These are phyloP conservation scores for Phasianus colchicus DNA, from an alignment of 2,113 vertebrate genomes.

Conservation along the genomic window DNA sequence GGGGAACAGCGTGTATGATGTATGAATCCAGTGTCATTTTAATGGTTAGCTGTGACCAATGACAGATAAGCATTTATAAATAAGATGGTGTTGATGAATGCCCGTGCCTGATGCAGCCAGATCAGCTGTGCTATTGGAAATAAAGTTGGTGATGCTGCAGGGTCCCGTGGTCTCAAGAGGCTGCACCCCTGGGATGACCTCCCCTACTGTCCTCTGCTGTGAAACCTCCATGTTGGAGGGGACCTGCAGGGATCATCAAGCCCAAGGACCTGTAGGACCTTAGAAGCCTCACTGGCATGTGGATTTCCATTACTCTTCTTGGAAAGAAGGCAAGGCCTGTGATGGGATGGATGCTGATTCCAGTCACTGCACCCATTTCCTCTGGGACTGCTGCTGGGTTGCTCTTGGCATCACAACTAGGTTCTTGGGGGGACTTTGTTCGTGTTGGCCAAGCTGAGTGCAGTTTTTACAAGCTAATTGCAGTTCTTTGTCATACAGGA, in stretches of 20 bases:
- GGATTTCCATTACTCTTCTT: background rate
- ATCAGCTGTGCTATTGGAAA: background rate
- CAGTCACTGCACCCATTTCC: background rate
- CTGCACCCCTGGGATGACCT: background rate
- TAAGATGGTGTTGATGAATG: background rate
- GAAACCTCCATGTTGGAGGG: background rate
- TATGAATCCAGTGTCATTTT: background rate
- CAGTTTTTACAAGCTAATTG: background rate
- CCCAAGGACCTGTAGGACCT: background rate
- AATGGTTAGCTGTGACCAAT: background rate
- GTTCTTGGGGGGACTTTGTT: background rate
- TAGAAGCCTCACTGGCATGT: background rate
- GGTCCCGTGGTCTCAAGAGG: fast-evolving
- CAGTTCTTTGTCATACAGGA: background rate
- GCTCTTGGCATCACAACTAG: background rate
- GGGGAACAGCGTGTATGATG: background rate
- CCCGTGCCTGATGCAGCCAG: background rate
- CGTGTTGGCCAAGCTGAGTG: background rate
- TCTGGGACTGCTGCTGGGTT: background rate
- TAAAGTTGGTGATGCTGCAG: background rate
- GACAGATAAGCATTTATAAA: background rate
- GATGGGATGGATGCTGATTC: background rate
- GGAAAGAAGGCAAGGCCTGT: background rate
- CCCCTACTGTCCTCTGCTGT: background rate
- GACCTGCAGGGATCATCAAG: background rate